phyloP scores from a whole-genome alignment of 2,113 vertebrate genomes.

The Saimiri boliviensis region DNA sequence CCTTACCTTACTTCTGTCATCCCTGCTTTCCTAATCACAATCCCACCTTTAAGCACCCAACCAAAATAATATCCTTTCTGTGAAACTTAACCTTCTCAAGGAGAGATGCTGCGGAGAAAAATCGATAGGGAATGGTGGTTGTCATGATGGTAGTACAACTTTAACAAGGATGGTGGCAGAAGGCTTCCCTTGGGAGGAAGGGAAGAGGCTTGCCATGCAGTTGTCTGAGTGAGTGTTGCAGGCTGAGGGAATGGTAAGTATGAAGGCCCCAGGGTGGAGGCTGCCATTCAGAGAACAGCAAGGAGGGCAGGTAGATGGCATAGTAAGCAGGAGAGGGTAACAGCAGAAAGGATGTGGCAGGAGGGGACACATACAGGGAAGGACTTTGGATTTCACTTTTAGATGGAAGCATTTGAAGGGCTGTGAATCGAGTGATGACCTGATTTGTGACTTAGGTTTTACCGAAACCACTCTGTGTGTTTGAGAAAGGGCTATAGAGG shows the following conservation, averaged over 20 bases:
- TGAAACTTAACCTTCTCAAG: background rate
- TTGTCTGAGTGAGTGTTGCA: background rate
- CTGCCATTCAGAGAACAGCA: background rate
- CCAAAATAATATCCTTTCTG: background rate
- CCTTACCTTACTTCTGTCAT: background rate
- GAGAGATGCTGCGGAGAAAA: background rate
- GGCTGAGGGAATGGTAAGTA: background rate
- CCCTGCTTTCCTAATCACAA: background rate
- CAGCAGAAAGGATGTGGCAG: background rate
- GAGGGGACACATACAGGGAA: background rate
- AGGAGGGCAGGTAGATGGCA: background rate
- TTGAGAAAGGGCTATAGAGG: background rate
- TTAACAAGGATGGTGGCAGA: background rate
- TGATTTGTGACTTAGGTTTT: background rate
- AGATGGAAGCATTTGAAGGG: background rate
- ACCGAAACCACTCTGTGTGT: background rate
- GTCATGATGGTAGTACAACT: background rate
- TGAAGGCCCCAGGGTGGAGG: background rate
- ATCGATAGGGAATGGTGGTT: background rate
- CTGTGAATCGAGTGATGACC: background rate
- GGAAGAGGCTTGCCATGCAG: background rate
- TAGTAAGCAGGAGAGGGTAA: background rate
- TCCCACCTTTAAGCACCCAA: background rate
- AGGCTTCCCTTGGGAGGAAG: background rate
- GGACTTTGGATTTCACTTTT: background rate